Conservation (phyloP, 2,888 invertebrate genomes). For the Fragum whitleyi region DNA sequence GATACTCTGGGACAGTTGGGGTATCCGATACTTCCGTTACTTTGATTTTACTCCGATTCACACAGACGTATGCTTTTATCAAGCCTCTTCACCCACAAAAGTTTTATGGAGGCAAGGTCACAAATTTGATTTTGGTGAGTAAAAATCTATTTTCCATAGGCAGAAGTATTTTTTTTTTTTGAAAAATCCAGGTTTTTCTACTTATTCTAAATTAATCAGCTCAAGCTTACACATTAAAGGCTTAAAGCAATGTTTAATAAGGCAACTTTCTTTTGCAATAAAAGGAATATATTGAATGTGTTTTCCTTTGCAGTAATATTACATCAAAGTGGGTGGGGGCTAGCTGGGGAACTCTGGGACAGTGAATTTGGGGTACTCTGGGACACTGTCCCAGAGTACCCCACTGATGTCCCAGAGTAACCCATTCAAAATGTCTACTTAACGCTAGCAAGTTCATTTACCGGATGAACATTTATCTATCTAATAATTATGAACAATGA, state of each 20-base stretch:
- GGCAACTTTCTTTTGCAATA: background rate
- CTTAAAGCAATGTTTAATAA: background rate
- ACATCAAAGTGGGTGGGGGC: background rate
- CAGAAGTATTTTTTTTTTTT: background rate
- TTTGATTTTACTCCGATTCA: background rate
- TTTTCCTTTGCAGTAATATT: background rate
- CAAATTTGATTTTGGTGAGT: background rate
- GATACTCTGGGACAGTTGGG: slow-evolving; percentile 13
- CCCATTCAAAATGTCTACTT: too few species aligned
- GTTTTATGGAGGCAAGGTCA: background rate
- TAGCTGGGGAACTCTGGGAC: too few species aligned
- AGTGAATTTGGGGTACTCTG: too few species aligned
- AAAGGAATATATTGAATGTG: background rate
- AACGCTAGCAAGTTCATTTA: too few species aligned
- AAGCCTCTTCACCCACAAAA: slow-evolving; percentile 5
- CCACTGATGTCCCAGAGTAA: too few species aligned
- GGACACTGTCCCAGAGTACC: too few species aligned
- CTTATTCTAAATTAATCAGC: background rate
- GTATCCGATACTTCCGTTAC: background rate
- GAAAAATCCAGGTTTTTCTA: background rate
- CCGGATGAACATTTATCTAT: too few species aligned
- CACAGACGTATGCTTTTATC: background rate
- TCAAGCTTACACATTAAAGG: background rate
- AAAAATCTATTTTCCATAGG: background rate
- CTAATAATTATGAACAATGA: too few species aligned